Evolutionary conservation across 1,140 invertebrate genomes (phyloP).

Genomic region (Varroa destructor): DNA sequence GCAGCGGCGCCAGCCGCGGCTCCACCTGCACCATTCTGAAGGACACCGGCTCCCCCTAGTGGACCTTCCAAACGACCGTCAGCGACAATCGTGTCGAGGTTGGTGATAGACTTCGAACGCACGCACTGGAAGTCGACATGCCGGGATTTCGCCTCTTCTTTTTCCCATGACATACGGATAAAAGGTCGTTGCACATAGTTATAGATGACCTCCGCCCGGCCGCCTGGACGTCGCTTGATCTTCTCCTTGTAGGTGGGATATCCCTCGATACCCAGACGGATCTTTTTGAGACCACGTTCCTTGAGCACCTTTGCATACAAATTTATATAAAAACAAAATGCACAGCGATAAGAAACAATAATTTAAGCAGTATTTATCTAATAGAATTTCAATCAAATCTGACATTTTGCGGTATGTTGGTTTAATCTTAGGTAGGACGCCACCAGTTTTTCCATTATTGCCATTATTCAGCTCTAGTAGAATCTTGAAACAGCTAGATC

Average conservation of each 20-base stretch:
- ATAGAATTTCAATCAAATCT: too few species aligned
- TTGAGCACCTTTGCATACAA: constrained; percentile 57
- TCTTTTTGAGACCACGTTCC: constrained; percentile 94
- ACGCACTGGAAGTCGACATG: constrained; percentile 98
- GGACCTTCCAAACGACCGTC: constrained; percentile 18
- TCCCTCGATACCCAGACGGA: constrained; percentile 94
- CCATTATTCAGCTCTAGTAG: too few species aligned
- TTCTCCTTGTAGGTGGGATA: constrained; percentile 99
- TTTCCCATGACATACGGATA: constrained; percentile 99
- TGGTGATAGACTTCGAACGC: constrained; percentile 84
- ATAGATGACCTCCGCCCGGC: constrained; percentile 73
- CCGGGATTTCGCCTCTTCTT: constrained; percentile 94
- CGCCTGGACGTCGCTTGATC: constrained; percentile 48
- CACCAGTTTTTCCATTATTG: too few species aligned
- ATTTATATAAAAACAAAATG: not conserved
- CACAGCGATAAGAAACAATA: too few species aligned
- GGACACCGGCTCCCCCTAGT: not conserved
- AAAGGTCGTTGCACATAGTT: constrained; percentile 99
- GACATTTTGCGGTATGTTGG: too few species aligned
- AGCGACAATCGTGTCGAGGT: constrained; percentile 47
- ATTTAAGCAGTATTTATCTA: too few species aligned
- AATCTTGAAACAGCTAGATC: too few species aligned
- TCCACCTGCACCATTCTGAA: too few species aligned
- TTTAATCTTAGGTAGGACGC: too few species aligned
- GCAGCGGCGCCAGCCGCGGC: too few species aligned